Evolutionary conservation across 1,140 invertebrate genomes (phyloP).

Genomic region (Drosophila nasuta): DNA sequence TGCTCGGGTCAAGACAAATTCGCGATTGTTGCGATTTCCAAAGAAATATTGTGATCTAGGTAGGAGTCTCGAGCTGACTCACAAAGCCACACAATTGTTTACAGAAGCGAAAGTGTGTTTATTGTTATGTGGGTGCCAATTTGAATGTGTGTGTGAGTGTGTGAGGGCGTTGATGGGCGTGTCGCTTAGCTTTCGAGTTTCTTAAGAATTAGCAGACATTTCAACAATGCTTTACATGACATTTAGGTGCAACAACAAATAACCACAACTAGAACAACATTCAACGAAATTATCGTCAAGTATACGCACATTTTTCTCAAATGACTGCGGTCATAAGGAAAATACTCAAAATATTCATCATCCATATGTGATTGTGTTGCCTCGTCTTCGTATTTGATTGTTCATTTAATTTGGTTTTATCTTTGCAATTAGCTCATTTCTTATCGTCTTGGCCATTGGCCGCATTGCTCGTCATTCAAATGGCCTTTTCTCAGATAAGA

Average conservation of each 20-base stretch:
- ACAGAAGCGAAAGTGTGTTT: conserved; percentile 40
- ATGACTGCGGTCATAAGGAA: conserved; percentile 79
- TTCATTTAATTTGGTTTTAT: background rate
- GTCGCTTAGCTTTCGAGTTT: conserved; percentile 35
- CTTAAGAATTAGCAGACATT: conserved; percentile 61
- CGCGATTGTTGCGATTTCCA: conserved; percentile 59
- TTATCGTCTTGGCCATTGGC: conserved; percentile 46
- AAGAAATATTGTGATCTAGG: conserved; percentile 38
- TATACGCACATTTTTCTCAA: conserved; percentile 80
- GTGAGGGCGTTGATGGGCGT: conserved; percentile 42
- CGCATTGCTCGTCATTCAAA: conserved; percentile 54
- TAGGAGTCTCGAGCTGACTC: conserved; percentile 25
- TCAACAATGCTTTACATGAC: conserved; percentile 43
- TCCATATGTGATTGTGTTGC: conserved; percentile 53
- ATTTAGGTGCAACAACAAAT: conserved; percentile 56
- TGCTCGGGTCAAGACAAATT: conserved; percentile 39
- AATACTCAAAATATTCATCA: conserved; percentile 80
- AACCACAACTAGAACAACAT: conserved; percentile 47
- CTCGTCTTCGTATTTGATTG: background rate
- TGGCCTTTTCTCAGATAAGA: conserved; percentile 51
- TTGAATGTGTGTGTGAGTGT: conserved; percentile 36
- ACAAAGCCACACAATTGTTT: conserved; percentile 2
- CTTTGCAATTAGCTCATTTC: conserved; percentile 56
- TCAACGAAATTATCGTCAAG: conserved; percentile 9
- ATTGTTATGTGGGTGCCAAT: conserved; percentile 31